Percentiles rank a stretch among this genome's conserved stretches.
Conservation (phyloP, 2,888 invertebrate species). For the Tridacna crocea region DNA sequence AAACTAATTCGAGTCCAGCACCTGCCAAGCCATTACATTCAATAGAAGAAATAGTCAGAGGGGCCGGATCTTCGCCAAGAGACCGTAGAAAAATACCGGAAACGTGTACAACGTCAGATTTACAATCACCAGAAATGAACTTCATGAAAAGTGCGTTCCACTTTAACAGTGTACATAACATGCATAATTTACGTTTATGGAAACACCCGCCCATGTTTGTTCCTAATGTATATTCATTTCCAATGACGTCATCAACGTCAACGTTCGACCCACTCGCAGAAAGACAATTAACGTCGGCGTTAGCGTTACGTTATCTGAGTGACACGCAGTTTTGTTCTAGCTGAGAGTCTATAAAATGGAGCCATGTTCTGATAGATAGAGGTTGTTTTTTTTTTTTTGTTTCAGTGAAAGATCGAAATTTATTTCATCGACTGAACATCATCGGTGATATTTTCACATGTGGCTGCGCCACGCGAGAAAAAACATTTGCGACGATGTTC, state of each 20-base stretch:
- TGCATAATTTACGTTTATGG: constrained; percentile 45
- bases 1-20: background rate
- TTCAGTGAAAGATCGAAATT: too few relatives aligned
- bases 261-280: constrained; percentile 49
- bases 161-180: constrained; percentile 36
- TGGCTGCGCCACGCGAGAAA: too few relatives aligned
- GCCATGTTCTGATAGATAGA: background rate
- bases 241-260: constrained; percentile 38
- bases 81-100: background rate
- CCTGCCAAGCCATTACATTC: constrained; percentile 46
- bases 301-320: constrained; percentile 51
- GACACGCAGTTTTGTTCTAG: constrained; percentile 58
- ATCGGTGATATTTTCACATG: too few relatives aligned
- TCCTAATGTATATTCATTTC: constrained; percentile 53
- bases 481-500: too few relatives aligned
- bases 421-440: too few relatives aligned
- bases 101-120: constrained; percentile 1
- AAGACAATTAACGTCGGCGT: constrained; percentile 56
- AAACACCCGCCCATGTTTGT: constrained; percentile 55
- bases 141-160: constrained; percentile 50
- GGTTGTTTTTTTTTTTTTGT: too few relatives aligned
- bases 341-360: background rate
- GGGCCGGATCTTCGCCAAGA: constrained; percentile 20
- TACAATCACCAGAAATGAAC: constrained; percentile 27
- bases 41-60: constrained; percentile 53